Evolutionary conservation across 2,888 invertebrate genomes (phyloP).

Genomic region (Watsonalla cultraria): DNA sequence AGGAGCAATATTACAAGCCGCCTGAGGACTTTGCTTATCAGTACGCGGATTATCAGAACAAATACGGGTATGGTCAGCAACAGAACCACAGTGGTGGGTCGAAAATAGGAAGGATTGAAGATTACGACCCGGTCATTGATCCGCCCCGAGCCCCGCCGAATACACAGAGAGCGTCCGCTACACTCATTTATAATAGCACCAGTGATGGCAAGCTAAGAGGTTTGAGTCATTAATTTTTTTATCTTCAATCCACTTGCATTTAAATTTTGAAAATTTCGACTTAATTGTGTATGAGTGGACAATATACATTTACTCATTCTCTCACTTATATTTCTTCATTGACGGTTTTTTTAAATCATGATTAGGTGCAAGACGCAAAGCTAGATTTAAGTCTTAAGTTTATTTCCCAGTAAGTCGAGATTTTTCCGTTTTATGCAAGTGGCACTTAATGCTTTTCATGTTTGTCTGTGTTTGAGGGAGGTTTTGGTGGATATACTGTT

Average conservation of each 20-base stretch:
- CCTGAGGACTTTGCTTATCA: constrained; percentile 39
- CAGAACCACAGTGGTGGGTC: constrained; percentile 38
- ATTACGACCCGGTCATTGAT: constrained; percentile 88
- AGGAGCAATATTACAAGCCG: constrained; percentile 24
- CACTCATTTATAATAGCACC: constrained; percentile 87
- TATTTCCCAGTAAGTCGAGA: no score
- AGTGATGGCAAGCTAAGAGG: constrained; percentile 58
- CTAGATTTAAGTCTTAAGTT: no score
- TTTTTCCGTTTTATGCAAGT: no score
- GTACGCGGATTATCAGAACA: constrained; percentile 45
- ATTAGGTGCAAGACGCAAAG: no score
- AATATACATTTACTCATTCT: no score
- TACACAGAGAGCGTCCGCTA: constrained; percentile 87
- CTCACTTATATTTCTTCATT: no score
- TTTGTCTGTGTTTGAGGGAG: no score
- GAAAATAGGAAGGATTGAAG: constrained; percentile 86
- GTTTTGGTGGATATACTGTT: no score
- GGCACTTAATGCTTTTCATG: no score
- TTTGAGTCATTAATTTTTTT: constrained; percentile 30
- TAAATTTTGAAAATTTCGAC: no score
- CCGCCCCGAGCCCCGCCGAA: constrained; percentile 84
- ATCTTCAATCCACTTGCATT: not conserved
- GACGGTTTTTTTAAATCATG: constrained; percentile 1
- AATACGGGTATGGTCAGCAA: constrained; percentile 34
- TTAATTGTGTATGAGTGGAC: no score